Evolutionary conservation across 2,888 invertebrate species (phyloP).

Genomic region (Gastracanthus pulcherrimus): DNA sequence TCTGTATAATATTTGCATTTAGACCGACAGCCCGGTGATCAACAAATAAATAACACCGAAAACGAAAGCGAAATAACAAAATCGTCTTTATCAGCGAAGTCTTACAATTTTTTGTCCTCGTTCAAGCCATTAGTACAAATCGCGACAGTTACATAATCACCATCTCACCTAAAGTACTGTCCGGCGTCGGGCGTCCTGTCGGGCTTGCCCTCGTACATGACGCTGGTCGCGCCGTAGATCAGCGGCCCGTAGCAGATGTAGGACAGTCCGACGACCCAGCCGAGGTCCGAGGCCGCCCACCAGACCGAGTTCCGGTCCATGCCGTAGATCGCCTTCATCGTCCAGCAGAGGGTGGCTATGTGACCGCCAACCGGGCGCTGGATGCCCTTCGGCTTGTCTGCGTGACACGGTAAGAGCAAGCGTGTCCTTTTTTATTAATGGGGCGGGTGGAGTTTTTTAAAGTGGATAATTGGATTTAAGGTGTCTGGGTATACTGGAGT

Average conservation of each 20-base stretch:
- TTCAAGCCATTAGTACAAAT: too few species aligned
- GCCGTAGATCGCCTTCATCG: slow-evolving; percentile 90
- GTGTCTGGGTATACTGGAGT: too few species aligned
- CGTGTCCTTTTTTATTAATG: too few species aligned
- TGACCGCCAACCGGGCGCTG: slow-evolving; percentile 94
- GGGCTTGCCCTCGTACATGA: slow-evolving; percentile 95
- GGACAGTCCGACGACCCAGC: slow-evolving; percentile 97
- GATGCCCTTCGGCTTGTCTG: slow-evolving; percentile 88
- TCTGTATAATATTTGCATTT: too few species aligned
- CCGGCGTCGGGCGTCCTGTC: slow-evolving; percentile 96
- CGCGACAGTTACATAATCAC: not conserved
- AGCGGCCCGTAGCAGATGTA: slow-evolving; percentile 96
- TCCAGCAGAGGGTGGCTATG: slow-evolving; percentile 90
- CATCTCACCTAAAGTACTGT: slow-evolving; percentile 89
- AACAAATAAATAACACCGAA: too few species aligned
- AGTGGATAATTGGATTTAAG: too few species aligned
- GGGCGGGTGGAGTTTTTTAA: too few species aligned
- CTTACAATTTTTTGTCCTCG: too few species aligned
- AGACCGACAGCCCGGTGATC: too few species aligned
- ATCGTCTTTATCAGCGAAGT: too few species aligned
- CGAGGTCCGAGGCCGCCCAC: slow-evolving; percentile 94
- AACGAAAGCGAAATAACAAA: too few species aligned
- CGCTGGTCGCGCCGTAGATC: slow-evolving; percentile 87
- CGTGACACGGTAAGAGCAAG: too few species aligned
- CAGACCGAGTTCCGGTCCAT: slow-evolving; percentile 88